Evolutionary conservation across 2,888 invertebrate species (phyloP).

Genomic region (Frankliniella intonsa): DNA sequence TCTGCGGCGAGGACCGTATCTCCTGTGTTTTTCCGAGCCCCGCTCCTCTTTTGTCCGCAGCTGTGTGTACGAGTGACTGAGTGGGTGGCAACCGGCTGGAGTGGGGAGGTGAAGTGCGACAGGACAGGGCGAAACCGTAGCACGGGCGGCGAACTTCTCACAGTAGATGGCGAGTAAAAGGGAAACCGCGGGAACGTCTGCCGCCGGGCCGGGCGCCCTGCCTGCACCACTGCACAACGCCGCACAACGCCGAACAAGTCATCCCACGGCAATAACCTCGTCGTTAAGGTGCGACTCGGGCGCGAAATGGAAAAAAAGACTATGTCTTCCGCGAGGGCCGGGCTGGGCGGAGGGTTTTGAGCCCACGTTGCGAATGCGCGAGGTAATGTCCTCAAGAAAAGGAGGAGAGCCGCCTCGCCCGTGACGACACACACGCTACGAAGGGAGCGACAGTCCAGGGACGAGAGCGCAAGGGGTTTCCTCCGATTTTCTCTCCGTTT

Average conservation of each 20-base stretch:
- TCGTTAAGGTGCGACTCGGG: not conserved
- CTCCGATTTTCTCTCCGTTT: too few relatives aligned
- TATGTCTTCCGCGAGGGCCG: not conserved
- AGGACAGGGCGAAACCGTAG: not conserved
- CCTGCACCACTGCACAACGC: not conserved
- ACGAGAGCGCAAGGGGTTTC: too few relatives aligned
- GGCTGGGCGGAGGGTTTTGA: not conserved
- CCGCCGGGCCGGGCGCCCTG: not conserved
- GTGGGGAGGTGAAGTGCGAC: not conserved
- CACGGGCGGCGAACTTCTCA: not conserved
- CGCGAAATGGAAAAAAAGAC: not conserved
- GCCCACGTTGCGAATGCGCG: not conserved
- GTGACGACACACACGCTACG: too few relatives aligned
- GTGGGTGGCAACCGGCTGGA: too few relatives aligned
- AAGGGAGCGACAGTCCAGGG: too few relatives aligned
- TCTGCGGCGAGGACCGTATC: too few relatives aligned
- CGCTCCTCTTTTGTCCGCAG: too few relatives aligned
- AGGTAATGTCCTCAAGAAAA: too few relatives aligned
- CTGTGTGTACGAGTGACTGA: too few relatives aligned
- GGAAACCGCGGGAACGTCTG: constrained; percentile 20
- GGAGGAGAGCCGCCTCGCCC: too few relatives aligned
- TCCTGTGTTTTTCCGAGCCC: too few relatives aligned
- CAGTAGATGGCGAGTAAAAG: not conserved
- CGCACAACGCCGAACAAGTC: not conserved
- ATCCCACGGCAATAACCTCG: not conserved